Evolutionary conservation across 2,888 invertebrate species (phyloP).

Genomic region (Sinhomidia bicolor): DNA sequence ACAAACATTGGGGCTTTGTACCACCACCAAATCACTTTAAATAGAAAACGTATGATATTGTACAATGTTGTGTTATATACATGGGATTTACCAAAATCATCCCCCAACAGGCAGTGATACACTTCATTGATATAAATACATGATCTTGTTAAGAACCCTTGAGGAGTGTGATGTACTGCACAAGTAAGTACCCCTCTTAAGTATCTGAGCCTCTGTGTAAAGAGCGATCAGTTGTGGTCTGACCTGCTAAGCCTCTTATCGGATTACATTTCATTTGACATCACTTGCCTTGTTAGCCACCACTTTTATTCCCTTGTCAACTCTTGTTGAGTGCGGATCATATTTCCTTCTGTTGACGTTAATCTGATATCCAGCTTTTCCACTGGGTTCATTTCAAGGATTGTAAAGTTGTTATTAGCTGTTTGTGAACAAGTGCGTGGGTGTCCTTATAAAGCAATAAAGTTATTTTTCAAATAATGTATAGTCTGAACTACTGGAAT

Average conservation of each 20-base stretch:
- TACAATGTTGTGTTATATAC: neutral
- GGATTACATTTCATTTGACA: slow-evolving; percentile 78
- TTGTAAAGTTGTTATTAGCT: neutral
- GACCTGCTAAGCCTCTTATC: slow-evolving; percentile 79
- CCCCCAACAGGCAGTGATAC: neutral
- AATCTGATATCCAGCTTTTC: slow-evolving; percentile 47
- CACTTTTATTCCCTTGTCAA: slow-evolving; percentile 72
- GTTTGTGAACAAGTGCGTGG: slow-evolving; percentile 43
- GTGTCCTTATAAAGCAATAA: slow-evolving; percentile 23
- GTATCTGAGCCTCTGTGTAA: slow-evolving; percentile 58
- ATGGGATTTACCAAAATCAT: neutral
- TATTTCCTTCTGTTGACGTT: slow-evolving; percentile 63
- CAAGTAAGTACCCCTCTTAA: slow-evolving; percentile 68
- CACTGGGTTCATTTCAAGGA: neutral
- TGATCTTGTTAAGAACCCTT: slow-evolving; percentile 51
- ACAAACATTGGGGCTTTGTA: slow-evolving; percentile 67
- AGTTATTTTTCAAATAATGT: neutral
- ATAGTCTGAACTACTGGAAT: neutral
- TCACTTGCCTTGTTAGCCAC: slow-evolving; percentile 72
- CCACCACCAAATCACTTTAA: neutral
- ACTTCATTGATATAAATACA: slow-evolving; percentile 44
- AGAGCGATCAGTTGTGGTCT: slow-evolving; percentile 70
- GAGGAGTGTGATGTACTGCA: slow-evolving; percentile 11
- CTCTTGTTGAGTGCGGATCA: slow-evolving; percentile 68
- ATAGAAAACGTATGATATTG: neutral